Conservation (phyloP, 2,797 vertebrate genomes). For the Necrosyrtes monachus region DNA sequence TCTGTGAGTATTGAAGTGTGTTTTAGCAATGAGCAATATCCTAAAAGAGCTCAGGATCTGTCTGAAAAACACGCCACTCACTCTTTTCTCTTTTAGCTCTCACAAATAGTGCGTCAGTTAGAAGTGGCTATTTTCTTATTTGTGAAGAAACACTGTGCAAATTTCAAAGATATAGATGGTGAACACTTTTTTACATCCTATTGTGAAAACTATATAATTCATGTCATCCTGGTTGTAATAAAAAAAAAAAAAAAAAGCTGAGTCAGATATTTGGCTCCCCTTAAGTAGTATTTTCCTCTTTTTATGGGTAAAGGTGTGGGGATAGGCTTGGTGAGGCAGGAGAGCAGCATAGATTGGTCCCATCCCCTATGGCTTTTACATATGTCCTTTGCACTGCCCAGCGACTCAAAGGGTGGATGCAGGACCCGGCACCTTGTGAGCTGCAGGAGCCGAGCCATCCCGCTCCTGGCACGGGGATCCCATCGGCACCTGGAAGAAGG, state of each 20-base stretch:
- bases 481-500: not conserved
- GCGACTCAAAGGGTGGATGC: not conserved
- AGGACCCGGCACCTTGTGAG: not conserved
- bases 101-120: not conserved
- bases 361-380: too few species aligned
- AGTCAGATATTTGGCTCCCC: not conserved
- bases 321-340: not conserved
- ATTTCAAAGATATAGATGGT: not conserved
- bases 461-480: fast-evolving
- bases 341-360: not conserved
- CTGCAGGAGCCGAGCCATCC: fast-evolving
- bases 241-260: not conserved
- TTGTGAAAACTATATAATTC: not conserved
- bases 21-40: not conserved
- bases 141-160: not conserved
- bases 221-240: not conserved
- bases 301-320: not conserved
- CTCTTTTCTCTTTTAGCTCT: not conserved
- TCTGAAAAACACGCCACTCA: fast-evolving
- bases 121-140: not conserved
- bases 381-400: not conserved
- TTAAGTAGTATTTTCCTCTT: not conserved
- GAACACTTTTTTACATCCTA: not conserved
- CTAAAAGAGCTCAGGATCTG: not conserved
- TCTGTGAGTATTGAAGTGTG: not conserved